Evolutionary conservation across 2,113 vertebrate species (phyloP), one percentile per base, ranked within the genome.

Genomic region (Tapirus terrestris): DNA sequence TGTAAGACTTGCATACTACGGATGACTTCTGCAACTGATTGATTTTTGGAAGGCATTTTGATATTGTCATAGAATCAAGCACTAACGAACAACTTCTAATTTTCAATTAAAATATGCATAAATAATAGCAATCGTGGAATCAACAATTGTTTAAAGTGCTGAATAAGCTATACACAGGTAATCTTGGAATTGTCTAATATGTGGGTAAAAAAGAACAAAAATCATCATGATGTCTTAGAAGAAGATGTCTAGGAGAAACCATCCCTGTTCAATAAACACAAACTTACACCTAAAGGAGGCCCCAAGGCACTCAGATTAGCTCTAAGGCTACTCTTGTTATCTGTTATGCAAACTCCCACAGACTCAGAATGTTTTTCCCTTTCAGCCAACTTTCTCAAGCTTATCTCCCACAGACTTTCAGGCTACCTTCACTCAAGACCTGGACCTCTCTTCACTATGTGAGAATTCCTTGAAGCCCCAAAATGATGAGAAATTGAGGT

Each of bases 91-190:
- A 82, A 33, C 36, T 29, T 80, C 8, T 31, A 31, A 11, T 63
- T 96, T 94, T 94, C 65, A 87, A 33, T 39, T 86, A 48, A 92
- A 92, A 20, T 68, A 63, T 43, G 11, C 3, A 61, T 77, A 86
- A 76, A 39, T 58, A 17, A 65, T 77, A 29, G 31, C n/a, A 81
- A 65, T 29, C 65, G 11, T 90, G 23, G 45, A 86, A 90, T 20
- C 9, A 70, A 80, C 8, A 95, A 48, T 20, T 91, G 48, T 29
- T 89, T 72, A 70, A 91, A 94, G 25, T 48, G 27, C 56, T 79
- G 36, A 94, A 58, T 48, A 79, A 95, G 11, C 2, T 87, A 77
- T 27, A 58, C 8, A 67, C 27, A 60, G 39, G 31, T 51, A 60
- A 73, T 53, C 48, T 89, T 75, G n/a, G 9, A 48, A 77, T 45